These are phyloP conservation scores for Sebastes trivittatus DNA, from an alignment of 2,797 vertebrate genomes.

Conservation along the genomic window DNA sequence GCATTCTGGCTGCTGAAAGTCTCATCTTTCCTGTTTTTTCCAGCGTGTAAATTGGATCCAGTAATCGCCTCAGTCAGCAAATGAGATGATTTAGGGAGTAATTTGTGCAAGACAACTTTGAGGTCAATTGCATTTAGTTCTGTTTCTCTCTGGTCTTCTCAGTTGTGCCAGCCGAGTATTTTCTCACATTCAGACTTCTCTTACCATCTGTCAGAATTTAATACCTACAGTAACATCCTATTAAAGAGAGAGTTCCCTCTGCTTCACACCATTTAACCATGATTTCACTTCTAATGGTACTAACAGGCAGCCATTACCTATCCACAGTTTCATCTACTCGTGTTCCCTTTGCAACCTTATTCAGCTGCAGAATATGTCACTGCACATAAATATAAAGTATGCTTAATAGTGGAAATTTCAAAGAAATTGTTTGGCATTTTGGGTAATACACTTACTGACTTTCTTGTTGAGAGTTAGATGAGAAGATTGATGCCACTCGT, in stretches of 20 bases:
- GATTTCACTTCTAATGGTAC: slow-evolving; percentile 19
- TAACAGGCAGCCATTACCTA: slow-evolving; percentile 3
- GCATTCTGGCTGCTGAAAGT: slow-evolving; percentile 26
- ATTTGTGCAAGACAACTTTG: slow-evolving; percentile 64
- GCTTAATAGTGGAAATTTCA: not conserved
- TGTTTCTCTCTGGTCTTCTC: slow-evolving; percentile 27
- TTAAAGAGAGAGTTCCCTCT: slow-evolving; percentile 5
- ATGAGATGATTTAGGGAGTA: slow-evolving; percentile 68
- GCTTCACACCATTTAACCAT: slow-evolving; percentile 30
- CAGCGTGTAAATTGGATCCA: slow-evolving; percentile 64
- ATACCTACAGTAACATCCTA: slow-evolving; percentile 16
- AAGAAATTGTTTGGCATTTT: not conserved
- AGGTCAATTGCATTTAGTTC: slow-evolving; percentile 66
- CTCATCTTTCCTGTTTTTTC: slow-evolving; percentile 56
- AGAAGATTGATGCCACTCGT: not conserved
- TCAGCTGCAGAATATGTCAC: not conserved
- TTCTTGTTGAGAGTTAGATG: not conserved
- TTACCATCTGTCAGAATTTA: slow-evolving; percentile 58
- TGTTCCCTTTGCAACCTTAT: not conserved
- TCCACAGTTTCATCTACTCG: not conserved
- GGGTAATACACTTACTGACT: not conserved
- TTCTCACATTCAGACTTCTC: slow-evolving; percentile 38
- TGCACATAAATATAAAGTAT: not conserved
- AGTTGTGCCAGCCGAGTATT: slow-evolving; percentile 39
- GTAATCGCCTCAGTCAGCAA: slow-evolving; percentile 65